Evolutionary conservation across 2,113 vertebrate species (phyloP), one percentile per base, ranked within the genome.

Genomic region (Pelobates fuscus): DNA sequence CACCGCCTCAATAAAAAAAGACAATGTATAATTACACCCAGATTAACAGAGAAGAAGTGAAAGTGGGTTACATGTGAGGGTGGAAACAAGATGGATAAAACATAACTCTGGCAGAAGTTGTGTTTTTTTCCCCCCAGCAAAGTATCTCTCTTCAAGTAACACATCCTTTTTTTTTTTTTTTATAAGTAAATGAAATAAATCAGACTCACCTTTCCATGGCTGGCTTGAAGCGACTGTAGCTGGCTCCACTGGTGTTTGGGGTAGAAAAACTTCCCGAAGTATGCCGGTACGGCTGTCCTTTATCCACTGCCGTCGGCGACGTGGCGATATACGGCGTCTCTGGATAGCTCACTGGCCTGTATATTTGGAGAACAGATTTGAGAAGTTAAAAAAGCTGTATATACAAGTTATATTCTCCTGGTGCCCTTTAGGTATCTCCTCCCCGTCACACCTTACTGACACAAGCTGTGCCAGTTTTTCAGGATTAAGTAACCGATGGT

Each of bases 181-280:
- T n/a, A n/a, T n/a, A n/a, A n/a, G n/a, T n/a, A n/a, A n/a, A n/a
- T n/a, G n/a, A n/a, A n/a, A n/a, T n/a, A n/a, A n/a, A n/a, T n/a
- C n/a, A n/a, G n/a, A n/a, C 86, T 77, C 87, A 94, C 95, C 93
- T 95, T 83, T 98, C 95, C 0, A 92, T 89, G 1, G 92, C 89
- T 17, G 89, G 91, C 82, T 96, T 96, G 81, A 94, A 94, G 65
- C 92, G 91, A 15, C 89, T 32, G 52, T 93, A 94, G 26, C 90
- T 78, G 79, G 89, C 23, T 70, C 84, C 84, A 7, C 85, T 82
- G 0, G 90, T 84, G 15, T 83, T 77, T 0, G 94, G 91, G 0
- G 88, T 87, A 8, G 95, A 97, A 88, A 98, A 97, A 80, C 95
- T 97, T 78, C 94, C 92, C 0, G 95, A 95, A 57, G 95, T 91